These are phyloP conservation scores for Pararge aegeria DNA, from an alignment of 1,140 invertebrate species.

Conservation along the genomic window DNA sequence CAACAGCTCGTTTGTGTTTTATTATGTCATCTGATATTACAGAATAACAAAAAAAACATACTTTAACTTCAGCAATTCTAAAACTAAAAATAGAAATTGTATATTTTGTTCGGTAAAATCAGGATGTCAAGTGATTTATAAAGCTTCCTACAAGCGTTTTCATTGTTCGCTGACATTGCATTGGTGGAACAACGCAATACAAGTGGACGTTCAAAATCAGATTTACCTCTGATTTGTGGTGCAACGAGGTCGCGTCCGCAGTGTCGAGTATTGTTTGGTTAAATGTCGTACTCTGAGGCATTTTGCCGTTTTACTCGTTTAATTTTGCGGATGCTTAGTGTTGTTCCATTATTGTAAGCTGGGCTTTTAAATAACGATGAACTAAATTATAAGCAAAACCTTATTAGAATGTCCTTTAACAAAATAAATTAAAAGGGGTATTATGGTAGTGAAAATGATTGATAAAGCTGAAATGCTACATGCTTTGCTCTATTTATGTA, in stretches of 20 bases:
- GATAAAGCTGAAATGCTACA: too few relatives aligned
- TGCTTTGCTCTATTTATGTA: too few relatives aligned
- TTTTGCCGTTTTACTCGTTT: not conserved
- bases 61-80: not conserved
- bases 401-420: too few relatives aligned
- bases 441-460: too few relatives aligned
- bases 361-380: not conserved
- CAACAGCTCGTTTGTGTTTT: too few relatives aligned
- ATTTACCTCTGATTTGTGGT: slow-evolving; percentile 71
- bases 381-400: too few relatives aligned
- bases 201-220: slow-evolving; percentile 65
- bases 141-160: slow-evolving; percentile 9
- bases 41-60: too few relatives aligned
- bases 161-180: slow-evolving; percentile 14
- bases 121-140: slow-evolving; percentile 8
- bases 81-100: slow-evolving; percentile 1
- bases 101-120: not conserved
- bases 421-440: too few relatives aligned
- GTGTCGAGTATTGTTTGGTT: slow-evolving; percentile 28
- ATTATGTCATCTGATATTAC: too few relatives aligned
- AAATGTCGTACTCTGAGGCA: slow-evolving; percentile 7
- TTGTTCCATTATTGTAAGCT: not conserved
- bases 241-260: slow-evolving; percentile 35
- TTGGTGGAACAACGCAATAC: slow-evolving; percentile 44
- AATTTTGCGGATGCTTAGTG: slow-evolving; percentile 1